These are phyloP conservation scores for Amniataba percoides DNA, from an alignment of 2,797 vertebrate species.

Conservation along the genomic window DNA sequence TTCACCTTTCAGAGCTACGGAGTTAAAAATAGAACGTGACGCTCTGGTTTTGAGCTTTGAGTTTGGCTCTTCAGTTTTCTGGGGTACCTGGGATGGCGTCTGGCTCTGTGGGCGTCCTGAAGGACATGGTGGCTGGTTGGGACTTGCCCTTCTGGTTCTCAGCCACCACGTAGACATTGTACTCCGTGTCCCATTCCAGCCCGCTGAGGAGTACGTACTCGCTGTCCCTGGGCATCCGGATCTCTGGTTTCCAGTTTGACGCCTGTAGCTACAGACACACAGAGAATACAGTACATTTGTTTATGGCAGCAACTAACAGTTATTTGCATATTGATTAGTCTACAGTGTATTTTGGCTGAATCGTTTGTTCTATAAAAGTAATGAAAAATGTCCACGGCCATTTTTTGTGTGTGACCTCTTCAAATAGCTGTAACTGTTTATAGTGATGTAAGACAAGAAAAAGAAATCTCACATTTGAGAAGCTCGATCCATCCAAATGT, in stretches of 20 bases:
- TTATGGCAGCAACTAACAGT: neutral
- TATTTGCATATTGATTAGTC: neutral
- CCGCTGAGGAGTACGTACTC: slow-evolving; percentile 89
- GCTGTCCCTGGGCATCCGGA: slow-evolving; percentile 88
- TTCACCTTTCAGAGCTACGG: slow-evolving; percentile 54
- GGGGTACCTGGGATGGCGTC: slow-evolving; percentile 94
- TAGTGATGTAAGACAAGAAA: neutral
- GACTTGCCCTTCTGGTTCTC: slow-evolving; percentile 97
- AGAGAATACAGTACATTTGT: neutral
- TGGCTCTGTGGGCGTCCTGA: slow-evolving; percentile 91
- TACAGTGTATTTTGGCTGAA: neutral
- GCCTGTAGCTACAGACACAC: slow-evolving; percentile 84
- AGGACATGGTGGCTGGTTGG: slow-evolving; percentile 88
- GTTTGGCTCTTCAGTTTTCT: slow-evolving; percentile 62
- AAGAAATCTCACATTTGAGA: neutral
- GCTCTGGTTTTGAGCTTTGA: slow-evolving; percentile 62
- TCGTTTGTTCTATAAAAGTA: neutral
- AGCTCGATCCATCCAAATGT: neutral
- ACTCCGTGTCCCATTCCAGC: slow-evolving; percentile 96
- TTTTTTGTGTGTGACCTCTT: neutral
- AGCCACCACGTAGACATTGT: slow-evolving; percentile 92
- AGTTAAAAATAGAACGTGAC: slow-evolving; percentile 55
- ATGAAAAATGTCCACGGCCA: neutral
- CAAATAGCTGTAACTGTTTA: neutral
- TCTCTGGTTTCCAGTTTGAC: slow-evolving; percentile 92